Conservation (phyloP, 2,888 invertebrate genomes). For the Neoascia interrupta region DNA sequence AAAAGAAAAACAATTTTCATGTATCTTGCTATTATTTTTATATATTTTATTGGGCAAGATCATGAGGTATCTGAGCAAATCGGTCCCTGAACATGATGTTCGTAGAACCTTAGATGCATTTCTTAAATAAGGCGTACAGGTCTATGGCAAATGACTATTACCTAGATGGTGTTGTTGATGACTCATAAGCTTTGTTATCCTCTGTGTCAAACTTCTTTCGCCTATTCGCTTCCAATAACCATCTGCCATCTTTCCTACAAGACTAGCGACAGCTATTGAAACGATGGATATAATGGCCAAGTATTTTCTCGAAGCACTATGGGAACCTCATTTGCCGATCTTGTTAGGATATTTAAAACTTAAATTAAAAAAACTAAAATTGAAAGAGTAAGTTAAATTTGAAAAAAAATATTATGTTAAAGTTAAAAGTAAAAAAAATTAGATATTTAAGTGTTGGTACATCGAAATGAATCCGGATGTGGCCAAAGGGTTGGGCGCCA, state of each 20-base stretch:
- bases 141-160: background rate
- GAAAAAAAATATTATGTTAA: background rate
- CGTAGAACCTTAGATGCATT: background rate
- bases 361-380: background rate
- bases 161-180: background rate
- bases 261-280: background rate
- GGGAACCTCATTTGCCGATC: background rate
- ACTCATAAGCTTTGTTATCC: background rate
- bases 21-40: background rate
- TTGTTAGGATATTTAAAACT: background rate
- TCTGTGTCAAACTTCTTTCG: background rate
- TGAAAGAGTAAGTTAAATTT: background rate
- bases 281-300: background rate
- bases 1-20: background rate
- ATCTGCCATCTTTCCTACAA: background rate
- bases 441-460: background rate
- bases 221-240: background rate
- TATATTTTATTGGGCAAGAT: background rate
- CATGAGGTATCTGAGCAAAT: no score
- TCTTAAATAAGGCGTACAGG: background rate
- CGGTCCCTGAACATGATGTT: background rate
- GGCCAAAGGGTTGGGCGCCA: conserved; percentile 1
- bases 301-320: no score
- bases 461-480: no score
- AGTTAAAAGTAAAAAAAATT: background rate